Base-by-base conservation (phyloP, 2,113 vertebrate genomes). In the Hemiprocne comata region DNA sequence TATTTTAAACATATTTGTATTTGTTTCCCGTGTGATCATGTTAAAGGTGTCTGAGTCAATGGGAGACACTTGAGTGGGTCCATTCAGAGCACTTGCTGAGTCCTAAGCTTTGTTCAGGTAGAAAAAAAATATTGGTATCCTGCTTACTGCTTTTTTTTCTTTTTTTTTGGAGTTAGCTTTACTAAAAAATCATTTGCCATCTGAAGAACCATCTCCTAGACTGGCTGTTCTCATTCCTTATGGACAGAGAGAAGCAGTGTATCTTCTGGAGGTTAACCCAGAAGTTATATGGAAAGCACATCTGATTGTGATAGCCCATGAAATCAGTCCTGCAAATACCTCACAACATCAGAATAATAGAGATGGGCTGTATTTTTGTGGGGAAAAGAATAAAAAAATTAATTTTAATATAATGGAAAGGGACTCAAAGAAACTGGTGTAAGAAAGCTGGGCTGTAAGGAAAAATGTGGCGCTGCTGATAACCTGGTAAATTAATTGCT, bases 91-190 rank as follows among this genome's bases (percentile, higher is more conserved):
- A 46, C 10, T 85, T 78, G 16, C 7, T 42, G 51, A 81, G 38
- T 40, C 33, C n/a, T 44, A 19, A 79, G 8, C 18, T 85, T 79
- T 83, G 11, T 70, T 46, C 90, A 78, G 42, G 29, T 70, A 55
- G 14, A 53, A 40, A 78, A 69, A 72, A 72, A 74, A 20, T 18
- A 50, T 25, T 29, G n/a, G 9, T 51, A 24, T 31, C 29, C 25
- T 53, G 4, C 20, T 14, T 53, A 11, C 17, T 55, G 14, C 8
- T 38, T 75, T 57, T 64, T n/a, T 2, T 0, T 31, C 2, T 0
- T 9, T 23, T 33, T 34, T 24, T 21, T 42, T 42, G 53, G 9
- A 51, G 40, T 67, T 46, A 75, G 5, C 36, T 85, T 79, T 67
- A 4, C 10, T 75, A 51, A 78, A 42, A 81, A 82, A 15, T 75